These are phyloP conservation scores for human DNA, from an alignment of 2,113 vertebrate genomes.

Conservation along the genomic window DNA sequence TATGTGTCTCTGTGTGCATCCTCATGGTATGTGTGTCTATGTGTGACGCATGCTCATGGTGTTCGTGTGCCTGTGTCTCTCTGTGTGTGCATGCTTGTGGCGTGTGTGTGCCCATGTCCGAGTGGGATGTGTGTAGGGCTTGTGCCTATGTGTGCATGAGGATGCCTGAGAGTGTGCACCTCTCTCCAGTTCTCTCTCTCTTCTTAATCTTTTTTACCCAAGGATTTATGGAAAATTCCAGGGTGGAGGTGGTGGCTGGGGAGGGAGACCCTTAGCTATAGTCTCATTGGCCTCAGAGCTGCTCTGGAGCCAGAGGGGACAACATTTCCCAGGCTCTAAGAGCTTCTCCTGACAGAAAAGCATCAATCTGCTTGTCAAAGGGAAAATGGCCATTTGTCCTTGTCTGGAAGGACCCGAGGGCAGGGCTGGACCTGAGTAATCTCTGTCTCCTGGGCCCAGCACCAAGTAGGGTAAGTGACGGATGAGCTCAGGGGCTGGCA, in stretches of 20 bases:
- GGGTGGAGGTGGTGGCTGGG: not conserved
- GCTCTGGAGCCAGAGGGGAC: conserved; percentile 72
- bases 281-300: conserved; percentile 72
- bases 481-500: not conserved
- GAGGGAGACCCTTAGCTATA: conserved; percentile 6
- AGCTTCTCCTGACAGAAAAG: conserved; percentile 78
- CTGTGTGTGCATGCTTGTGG: not conserved
- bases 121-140: not conserved
- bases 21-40: not conserved
- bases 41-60: not conserved
- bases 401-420: not conserved
- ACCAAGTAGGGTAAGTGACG: not conserved
- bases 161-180: not conserved
- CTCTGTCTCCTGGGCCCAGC: not conserved
- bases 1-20: not conserved
- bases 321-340: conserved; percentile 81
- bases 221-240: conserved; percentile 28
- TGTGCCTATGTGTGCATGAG: not conserved
- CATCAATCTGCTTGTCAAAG: conserved; percentile 71
- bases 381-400: conserved; percentile 57
- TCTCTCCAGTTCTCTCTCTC: not conserved
- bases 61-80: not conserved
- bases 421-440: not conserved
- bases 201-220: not conserved
- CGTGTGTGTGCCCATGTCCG: not conserved